These are phyloP conservation scores for Nasonia giraulti DNA, from an alignment of 1,140 invertebrate genomes.

Conservation along the genomic window DNA sequence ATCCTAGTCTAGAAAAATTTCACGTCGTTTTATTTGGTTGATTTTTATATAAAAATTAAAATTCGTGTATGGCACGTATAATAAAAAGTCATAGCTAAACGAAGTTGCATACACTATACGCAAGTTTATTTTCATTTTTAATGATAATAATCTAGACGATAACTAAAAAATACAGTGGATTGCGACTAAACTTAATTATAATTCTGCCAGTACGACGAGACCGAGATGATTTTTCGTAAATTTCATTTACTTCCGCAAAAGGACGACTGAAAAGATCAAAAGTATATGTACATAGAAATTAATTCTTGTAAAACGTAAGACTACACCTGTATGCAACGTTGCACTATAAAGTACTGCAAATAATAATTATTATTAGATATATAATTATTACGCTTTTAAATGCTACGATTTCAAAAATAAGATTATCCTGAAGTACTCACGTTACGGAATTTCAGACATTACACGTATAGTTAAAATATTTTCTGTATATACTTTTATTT, in stretches of 20 bases:
- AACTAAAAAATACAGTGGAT: background rate
- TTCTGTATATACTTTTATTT: background rate
- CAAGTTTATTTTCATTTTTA: background rate
- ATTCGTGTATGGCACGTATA: constrained; percentile 20
- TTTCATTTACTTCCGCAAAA: background rate
- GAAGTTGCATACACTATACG: background rate
- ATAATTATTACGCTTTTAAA: no score
- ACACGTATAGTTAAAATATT: no score
- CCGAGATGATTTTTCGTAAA: background rate
- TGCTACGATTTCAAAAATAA: no score
- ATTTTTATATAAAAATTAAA: constrained; percentile 8
- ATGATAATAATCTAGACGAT: background rate
- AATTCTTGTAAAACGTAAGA: no score
- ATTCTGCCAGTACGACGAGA: background rate
- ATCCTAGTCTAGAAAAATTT: background rate
- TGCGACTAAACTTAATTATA: background rate
- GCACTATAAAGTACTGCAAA: background rate
- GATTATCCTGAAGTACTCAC: no score
- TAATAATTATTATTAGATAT: no score
- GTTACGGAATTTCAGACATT: no score
- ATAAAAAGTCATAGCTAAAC: background rate
- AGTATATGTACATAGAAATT: no score
- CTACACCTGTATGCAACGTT: background rate
- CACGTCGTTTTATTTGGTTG: background rate
- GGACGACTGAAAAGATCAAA: no score